Conservation (phyloP, 2,797 vertebrate genomes). For the Falco berigora region DNA sequence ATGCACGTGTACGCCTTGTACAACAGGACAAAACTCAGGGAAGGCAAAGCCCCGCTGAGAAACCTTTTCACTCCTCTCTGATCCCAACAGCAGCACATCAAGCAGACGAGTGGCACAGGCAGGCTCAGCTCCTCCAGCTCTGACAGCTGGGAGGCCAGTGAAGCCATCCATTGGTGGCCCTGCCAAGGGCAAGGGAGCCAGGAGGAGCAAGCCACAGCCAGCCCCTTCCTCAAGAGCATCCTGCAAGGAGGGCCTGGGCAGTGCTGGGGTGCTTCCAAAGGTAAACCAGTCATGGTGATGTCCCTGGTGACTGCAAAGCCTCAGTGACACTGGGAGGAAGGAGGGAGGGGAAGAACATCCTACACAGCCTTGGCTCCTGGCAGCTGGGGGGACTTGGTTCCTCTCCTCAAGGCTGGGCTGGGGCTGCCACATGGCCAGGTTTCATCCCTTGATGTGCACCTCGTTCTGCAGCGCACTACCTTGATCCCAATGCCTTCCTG, state of each 20-base stretch:
- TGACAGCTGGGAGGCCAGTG: background rate
- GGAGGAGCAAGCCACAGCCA: background rate
- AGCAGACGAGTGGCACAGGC: background rate
- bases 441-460: background rate
- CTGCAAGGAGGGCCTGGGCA: background rate
- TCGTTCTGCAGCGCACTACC: background rate
- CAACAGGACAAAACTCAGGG: background rate
- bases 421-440: background rate
- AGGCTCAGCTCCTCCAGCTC: background rate
- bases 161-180: fast-evolving
- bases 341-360: background rate
- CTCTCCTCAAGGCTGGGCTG: background rate
- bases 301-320: background rate
- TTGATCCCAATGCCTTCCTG: background rate
- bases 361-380: background rate
- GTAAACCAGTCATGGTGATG: background rate
- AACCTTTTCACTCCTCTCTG: background rate
- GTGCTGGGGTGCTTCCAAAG: background rate
- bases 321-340: background rate
- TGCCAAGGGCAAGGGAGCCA: background rate
- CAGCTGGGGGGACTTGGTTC: background rate
- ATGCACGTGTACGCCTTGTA: fast-evolving
- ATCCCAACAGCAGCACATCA: background rate
- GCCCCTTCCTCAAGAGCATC: background rate
- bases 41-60: background rate